phyloP scores from a whole-genome alignment of 2,797 vertebrate species.

The Hydrophis major region DNA sequence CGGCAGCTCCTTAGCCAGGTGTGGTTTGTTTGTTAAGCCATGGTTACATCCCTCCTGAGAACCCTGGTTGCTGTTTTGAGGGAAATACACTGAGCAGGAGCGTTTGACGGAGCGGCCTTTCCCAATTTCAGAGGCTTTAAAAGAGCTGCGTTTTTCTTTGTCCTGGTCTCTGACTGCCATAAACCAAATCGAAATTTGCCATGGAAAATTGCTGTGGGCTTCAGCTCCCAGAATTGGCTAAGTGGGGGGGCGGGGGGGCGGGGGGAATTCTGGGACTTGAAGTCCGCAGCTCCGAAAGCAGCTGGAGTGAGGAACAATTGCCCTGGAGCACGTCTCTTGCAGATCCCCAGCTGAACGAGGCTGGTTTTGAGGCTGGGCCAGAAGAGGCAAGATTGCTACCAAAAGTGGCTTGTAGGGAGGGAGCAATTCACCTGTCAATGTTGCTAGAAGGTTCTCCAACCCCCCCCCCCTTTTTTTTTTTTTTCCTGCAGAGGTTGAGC shows the following conservation, averaged over 20 bases:
- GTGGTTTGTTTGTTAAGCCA: neutral
- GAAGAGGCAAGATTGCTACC: neutral
- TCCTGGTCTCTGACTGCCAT: too few relatives aligned
- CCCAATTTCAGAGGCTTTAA: neutral
- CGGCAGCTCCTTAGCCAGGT: neutral
- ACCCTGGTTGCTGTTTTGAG: neutral
- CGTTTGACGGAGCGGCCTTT: neutral
- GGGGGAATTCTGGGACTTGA: neutral
- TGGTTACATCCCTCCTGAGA: neutral
- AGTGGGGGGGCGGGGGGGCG: too few relatives aligned
- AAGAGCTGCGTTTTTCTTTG: too few relatives aligned
- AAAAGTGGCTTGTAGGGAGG: neutral
- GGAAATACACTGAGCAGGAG: neutral
- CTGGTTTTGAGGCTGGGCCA: neutral
- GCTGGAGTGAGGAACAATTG: neutral
- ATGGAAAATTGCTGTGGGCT: too few relatives aligned
- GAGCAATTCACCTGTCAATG: rapidly evolving
- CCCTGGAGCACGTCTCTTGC: neutral
- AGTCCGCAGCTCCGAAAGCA: neutral
- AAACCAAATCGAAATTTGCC: too few relatives aligned
- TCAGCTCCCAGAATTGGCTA: neutral
- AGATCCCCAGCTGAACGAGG: neutral
- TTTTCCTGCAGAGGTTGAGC: constrained; percentile 51
- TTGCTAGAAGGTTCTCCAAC: neutral
- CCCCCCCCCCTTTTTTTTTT: too few relatives aligned